Evolutionary conservation across 2,888 invertebrate species (phyloP).

Genomic region (Synanthedon myopaeformis): DNA sequence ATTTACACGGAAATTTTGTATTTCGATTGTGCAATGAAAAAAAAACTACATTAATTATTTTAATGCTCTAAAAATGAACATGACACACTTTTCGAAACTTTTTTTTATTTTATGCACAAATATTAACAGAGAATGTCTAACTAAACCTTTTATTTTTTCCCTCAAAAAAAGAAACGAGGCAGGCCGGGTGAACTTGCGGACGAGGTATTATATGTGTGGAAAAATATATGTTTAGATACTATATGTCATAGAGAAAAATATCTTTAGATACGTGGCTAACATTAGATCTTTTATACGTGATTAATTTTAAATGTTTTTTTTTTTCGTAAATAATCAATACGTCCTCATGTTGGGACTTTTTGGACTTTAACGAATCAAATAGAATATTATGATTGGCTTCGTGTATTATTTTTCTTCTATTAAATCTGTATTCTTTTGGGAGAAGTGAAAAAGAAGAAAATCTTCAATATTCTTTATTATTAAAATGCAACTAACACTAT

Average conservation of each 20-base stretch:
- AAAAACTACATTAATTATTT: not conserved
- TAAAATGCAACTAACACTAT: not conserved
- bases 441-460: not conserved
- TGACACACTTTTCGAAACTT: constrained; percentile 9
- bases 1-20: not conserved
- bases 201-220: constrained; percentile 70
- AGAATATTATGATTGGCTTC: not conserved
- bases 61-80: constrained; percentile 12
- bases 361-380: not conserved
- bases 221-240: constrained; percentile 58
- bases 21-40: not conserved
- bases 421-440: not conserved
- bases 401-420: not conserved
- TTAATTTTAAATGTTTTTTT: constrained; percentile 30
- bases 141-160: constrained; percentile 66
- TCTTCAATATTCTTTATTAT: not conserved
- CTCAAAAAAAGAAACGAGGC: constrained; percentile 75
- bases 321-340: not conserved
- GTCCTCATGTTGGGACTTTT: not conserved
- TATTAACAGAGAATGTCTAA: constrained; percentile 61
- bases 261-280: constrained; percentile 62
- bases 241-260: constrained; percentile 48
- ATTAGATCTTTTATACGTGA: constrained; percentile 53
- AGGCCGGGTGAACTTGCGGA: constrained; percentile 86
- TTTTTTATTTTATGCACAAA: constrained; percentile 35